Conservation (phyloP, 1,140 invertebrate species). For the Latrodectus geometricus region DNA sequence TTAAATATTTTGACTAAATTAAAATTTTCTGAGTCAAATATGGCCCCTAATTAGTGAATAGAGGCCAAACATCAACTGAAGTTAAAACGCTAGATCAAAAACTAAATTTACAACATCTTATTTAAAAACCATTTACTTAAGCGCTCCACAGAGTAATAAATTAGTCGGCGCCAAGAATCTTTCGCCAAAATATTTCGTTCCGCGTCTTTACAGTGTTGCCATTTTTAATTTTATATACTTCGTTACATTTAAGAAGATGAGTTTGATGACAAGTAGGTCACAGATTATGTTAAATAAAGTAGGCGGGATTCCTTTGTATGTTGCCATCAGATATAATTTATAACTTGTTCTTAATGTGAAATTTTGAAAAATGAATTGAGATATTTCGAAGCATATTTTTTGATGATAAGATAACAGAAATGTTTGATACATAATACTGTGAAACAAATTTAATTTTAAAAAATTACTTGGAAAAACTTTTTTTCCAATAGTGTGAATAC, state of each 20-base stretch:
- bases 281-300: conserved; percentile 38
- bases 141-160: conserved; percentile 20
- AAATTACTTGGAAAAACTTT: too few relatives aligned
- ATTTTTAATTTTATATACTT: conserved; percentile 44
- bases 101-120: conserved; percentile 20
- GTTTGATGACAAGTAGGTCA: conserved; percentile 9
- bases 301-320: neutral
- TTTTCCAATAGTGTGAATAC: too few relatives aligned
- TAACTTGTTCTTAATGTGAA: too few relatives aligned
- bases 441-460: too few relatives aligned
- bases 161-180: conserved; percentile 39
- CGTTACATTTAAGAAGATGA: neutral
- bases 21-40: neutral
- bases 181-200: conserved; percentile 23
- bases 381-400: too few relatives aligned
- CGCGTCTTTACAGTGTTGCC: neutral
- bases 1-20: neutral
- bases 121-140: conserved; percentile 33
- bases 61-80: neutral
- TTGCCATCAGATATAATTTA: too few relatives aligned
- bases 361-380: too few relatives aligned
- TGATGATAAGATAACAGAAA: too few relatives aligned
- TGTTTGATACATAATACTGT: too few relatives aligned
- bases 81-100: conserved; percentile 27
- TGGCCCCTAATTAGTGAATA: neutral